Conservation (phyloP, 2,888 invertebrate genomes). For the Caenorhabditis sp. region DNA sequence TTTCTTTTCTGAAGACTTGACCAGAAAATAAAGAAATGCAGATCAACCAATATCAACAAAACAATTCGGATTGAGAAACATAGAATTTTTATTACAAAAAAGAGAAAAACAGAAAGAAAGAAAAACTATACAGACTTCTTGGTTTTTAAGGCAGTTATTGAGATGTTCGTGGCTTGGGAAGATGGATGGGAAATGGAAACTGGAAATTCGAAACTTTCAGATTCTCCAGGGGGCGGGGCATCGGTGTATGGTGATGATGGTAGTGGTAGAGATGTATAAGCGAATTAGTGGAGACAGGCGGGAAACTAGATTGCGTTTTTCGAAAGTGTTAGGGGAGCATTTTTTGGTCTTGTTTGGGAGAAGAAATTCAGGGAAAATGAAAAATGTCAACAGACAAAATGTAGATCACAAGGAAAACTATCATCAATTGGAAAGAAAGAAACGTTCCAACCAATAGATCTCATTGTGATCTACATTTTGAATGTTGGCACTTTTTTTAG, state of each 20-base stretch:
- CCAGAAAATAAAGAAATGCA: not conserved
- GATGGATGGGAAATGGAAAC: not conserved
- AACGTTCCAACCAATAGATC: too few relatives aligned
- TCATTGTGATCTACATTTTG: too few relatives aligned
- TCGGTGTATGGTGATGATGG: constrained; percentile 36
- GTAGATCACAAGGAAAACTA: too few relatives aligned
- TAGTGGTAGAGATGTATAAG: constrained; percentile 31
- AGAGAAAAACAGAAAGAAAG: constrained; percentile 4
- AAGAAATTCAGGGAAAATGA: too few relatives aligned
- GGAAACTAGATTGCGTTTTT: constrained; percentile 39
- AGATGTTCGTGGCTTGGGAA: constrained; percentile 44
- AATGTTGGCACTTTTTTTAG: too few relatives aligned
- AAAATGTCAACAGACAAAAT: too few relatives aligned
- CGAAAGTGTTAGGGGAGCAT: constrained; percentile 34
- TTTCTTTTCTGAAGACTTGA: not conserved
- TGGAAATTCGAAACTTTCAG: not conserved
- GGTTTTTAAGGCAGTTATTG: constrained; percentile 44
- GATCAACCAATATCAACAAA: not conserved
- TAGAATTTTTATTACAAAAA: constrained; percentile 15
- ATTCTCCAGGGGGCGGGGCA: constrained; percentile 6
- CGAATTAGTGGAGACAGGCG: constrained; percentile 34
- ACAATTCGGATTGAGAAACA: not conserved
- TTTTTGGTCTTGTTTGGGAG: constrained; percentile 36
- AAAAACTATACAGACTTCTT: constrained; percentile 32
- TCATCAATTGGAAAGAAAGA: too few relatives aligned